Base-by-base conservation (phyloP, 2,113 vertebrate species). In the Microcebus murinus region DNA sequence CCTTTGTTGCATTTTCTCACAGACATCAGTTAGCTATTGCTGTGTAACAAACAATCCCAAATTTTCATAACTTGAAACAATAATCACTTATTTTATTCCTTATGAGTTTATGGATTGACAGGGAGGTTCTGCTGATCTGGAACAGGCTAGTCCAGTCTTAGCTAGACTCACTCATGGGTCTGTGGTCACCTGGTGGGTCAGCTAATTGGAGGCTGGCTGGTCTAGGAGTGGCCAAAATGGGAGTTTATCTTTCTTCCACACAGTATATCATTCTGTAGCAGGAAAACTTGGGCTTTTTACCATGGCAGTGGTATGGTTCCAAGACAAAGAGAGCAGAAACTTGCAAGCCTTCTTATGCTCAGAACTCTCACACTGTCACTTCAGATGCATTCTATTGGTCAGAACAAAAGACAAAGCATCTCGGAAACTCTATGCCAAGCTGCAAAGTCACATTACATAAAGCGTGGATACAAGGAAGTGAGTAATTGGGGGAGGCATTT, bases 1-100 rank as follows among this genome's bases (percentile, higher is more conserved):
- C n/a, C 84, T 94, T 85, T 36, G 27, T 68, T 87, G 29, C 3
- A 4, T 91, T 85, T 92, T 36, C 48, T 29, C 31, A 36, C 29
- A 81, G 77, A 39, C 0, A 79, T 87, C 50, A 74, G 68, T 90
- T 91, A 95, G 65, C 61, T 94, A 61, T 82, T 79, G 59, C 85
- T 77, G 27, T 80, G 63, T 94, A 94, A 94, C 52, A 90, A 95
- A 81, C 12, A 45, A 25, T 4, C 5, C 39, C n/a, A 79, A 61
- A 79, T 45, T 80, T 81, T 74, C 68, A 42, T 45, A 50, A 18
- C 70, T 89, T 45, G 63, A 87, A 65, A 73, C 39, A 94, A 27
- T 1, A 13, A 63, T 59, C 8, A 29, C 79, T 68, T 45, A 52
- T 80, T 63, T 63, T 67, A 34, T 90, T 94, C 88, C 23, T 85